These are phyloP conservation scores for Thamnophis sirtalis DNA, from an alignment of 2,113 vertebrate species.

Conservation along the genomic window DNA sequence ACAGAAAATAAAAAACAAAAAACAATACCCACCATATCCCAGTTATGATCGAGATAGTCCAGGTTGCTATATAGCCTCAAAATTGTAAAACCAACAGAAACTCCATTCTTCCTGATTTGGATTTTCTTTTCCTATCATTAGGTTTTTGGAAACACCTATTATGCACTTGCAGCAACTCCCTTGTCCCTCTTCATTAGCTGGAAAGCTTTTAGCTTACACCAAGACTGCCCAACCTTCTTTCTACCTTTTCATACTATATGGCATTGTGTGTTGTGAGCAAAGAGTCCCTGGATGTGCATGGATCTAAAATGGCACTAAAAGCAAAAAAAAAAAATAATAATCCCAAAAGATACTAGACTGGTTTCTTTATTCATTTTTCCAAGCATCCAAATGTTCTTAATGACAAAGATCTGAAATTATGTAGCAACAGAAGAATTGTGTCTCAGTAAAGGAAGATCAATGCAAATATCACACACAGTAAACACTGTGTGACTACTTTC, in stretches of 20 bases:
- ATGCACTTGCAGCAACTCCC: background rate
- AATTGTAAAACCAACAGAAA: background rate
- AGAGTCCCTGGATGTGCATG: background rate
- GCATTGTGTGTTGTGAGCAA: background rate
- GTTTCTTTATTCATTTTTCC: background rate
- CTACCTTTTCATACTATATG: background rate
- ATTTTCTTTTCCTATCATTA: background rate
- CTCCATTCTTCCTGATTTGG: background rate
- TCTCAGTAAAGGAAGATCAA: background rate
- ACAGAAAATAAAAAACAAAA: background rate
- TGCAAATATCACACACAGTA: slow-evolving; percentile 51
- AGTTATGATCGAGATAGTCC: background rate
- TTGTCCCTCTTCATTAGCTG: background rate
- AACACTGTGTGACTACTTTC: slow-evolving; percentile 51
- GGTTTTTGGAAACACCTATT: background rate
- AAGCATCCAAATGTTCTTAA: background rate
- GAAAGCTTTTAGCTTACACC: background rate
- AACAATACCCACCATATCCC: background rate
- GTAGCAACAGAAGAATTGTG: background rate
- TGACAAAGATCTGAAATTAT: background rate
- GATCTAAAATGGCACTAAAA: background rate
- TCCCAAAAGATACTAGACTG: background rate
- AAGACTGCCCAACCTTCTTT: background rate
- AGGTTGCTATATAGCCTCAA: background rate
- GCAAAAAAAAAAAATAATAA: background rate